Evolutionary conservation across 2,888 invertebrate genomes (phyloP).

Genomic region (Melanchra persicariae): DNA sequence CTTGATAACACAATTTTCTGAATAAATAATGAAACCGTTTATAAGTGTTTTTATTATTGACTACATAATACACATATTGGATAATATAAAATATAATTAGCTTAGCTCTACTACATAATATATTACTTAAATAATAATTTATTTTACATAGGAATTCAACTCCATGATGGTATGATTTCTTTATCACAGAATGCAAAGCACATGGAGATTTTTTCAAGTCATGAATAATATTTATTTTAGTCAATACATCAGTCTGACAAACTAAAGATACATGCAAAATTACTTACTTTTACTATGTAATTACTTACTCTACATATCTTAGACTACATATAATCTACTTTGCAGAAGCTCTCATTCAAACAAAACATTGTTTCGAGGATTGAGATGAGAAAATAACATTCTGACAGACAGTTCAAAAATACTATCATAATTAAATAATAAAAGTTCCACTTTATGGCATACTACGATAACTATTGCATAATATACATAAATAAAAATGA

Average conservation of each 20-base stretch:
- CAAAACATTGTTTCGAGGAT: neutral
- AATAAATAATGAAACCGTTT: conserved; percentile 86
- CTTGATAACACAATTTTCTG: conserved; percentile 89
- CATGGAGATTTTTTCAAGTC: conserved; percentile 18
- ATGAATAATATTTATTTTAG: conserved; percentile 1
- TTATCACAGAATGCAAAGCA: conserved; percentile 58
- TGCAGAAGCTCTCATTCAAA: neutral
- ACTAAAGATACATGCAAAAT: conserved; percentile 50
- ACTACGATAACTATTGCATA: neutral
- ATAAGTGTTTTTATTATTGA: conserved; percentile 66
- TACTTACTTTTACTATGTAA: neutral
- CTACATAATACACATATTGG: conserved; percentile 29
- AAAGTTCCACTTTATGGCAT: neutral
- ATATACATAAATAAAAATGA: neutral
- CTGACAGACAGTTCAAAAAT: neutral
- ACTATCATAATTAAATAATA: neutral
- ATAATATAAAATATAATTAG: conserved; percentile 47
- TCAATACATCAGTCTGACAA: conserved; percentile 48
- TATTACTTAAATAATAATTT: conserved; percentile 40
- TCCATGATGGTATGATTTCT: conserved; percentile 35
- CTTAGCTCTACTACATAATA: conserved; percentile 43
- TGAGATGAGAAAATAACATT: neutral
- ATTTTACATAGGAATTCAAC: conserved; percentile 32
- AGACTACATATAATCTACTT: no score
- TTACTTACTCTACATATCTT: conserved; percentile 15